A percentile compares a stretch with the other conserved stretches of the same genome.
phyloP scores from a whole-genome alignment of 2,888 invertebrate genomes.

The Diaperis boleti region DNA sequence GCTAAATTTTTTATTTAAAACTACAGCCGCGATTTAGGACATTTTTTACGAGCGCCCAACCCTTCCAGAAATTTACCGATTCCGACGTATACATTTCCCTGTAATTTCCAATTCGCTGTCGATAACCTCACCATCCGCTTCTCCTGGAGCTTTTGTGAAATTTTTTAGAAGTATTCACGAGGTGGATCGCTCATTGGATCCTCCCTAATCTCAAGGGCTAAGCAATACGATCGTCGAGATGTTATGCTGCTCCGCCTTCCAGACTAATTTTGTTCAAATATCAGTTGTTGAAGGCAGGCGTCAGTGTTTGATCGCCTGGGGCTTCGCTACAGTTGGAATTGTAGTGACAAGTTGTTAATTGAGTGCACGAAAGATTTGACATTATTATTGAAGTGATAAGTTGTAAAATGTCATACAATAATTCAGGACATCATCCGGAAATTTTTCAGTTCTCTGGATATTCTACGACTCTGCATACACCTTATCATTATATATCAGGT shows the following conservation, averaged over 20 bases:
- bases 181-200: conserved; percentile 48
- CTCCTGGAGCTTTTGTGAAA: neutral
- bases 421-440: conserved; percentile 57
- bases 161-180: conserved; percentile 16
- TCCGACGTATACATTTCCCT: too few relatives aligned
- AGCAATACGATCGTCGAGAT: conserved; percentile 45
- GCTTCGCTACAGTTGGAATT: conserved; percentile 20
- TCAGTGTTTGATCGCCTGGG: conserved; percentile 48
- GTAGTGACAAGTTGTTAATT: conserved; percentile 43
- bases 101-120: too few relatives aligned
- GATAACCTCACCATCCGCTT: neutral
- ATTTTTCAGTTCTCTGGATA: conserved; percentile 59
- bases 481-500: conserved; percentile 61
- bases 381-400: conserved; percentile 28
- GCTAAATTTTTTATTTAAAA: too few relatives aligned
- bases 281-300: conserved; percentile 42
- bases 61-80: too few relatives aligned
- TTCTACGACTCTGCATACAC: conserved; percentile 50
- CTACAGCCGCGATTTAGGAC: too few relatives aligned
- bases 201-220: conserved; percentile 48
- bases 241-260: conserved; percentile 49
- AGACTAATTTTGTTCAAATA: conserved; percentile 50
- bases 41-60: too few relatives aligned
- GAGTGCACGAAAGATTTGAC: conserved; percentile 29
- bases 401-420: conserved; percentile 58